Evolutionary conservation across 2,888 invertebrate species (phyloP).

Genomic region (Chirona hameri): DNA sequence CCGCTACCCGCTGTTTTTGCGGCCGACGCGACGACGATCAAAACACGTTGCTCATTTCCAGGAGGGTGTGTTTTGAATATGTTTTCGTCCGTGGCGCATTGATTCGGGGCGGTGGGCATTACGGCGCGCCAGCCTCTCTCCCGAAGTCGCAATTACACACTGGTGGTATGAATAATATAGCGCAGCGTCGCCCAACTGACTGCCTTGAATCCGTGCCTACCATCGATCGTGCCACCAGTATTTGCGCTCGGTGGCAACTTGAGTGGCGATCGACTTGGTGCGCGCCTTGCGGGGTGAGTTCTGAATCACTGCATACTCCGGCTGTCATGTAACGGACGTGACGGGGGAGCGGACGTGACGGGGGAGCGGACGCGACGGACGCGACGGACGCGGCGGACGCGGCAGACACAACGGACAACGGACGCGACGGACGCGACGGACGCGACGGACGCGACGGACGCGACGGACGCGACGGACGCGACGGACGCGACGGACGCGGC

Average conservation of each 20-base stretch:
- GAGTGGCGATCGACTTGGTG: background rate
- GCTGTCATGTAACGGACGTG: too few relatives aligned
- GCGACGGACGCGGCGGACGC: too few relatives aligned
- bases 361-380: too few relatives aligned
- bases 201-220: background rate
- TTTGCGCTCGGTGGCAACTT: background rate
- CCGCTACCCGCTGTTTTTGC: background rate
- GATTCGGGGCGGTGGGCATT: background rate
- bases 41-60: constrained; percentile 1
- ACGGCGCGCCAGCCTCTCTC: background rate
- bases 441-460: background rate
- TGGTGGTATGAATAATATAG: background rate
- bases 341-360: too few relatives aligned
- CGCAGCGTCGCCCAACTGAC: background rate
- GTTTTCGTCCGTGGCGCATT: background rate
- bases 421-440: too few relatives aligned
- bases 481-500: too few relatives aligned
- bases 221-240: background rate
- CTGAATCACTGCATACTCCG: too few relatives aligned
- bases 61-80: background rate
- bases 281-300: too few relatives aligned
- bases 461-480: background rate
- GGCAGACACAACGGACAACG: too few relatives aligned
- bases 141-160: background rate
- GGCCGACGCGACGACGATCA: background rate